Base-by-base conservation (phyloP, 2,797 vertebrate genomes). In the Acrocephalus scirpaceus region DNA sequence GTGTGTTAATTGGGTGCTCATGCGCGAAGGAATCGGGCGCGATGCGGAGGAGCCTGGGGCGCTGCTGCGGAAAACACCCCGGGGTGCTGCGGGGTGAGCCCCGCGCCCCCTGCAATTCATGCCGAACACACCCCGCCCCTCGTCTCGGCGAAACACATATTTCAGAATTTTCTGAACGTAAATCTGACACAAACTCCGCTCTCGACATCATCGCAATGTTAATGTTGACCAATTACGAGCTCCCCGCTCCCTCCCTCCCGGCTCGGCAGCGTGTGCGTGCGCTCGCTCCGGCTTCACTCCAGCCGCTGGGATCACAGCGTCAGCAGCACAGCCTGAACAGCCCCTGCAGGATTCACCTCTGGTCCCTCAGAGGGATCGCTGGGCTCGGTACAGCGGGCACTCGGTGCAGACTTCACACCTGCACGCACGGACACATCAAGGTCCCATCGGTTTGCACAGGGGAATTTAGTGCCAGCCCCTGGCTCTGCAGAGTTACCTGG, bases 291-390 rank as follows among this genome's bases (percentile, higher is more conserved):
- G 11, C 70, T 36, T 13, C 27, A 1, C 22, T 36, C 26, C 67
- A 21, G 17, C 38, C 36, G 42, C 32, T 1, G 32, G 32, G 9
- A 42, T 9, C 56, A 8, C 56, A 18, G 73, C 15, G 17, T 5
- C 45, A 56, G 65, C 76, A 62, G 1, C 87, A 3, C 17, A 5
- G 32, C 1, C 36, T 0, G 1, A 42, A 21, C 48, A 40, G 54
- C n/a, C 44, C 66, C 45, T 0, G 2, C 61, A 38, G 29, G 19
- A 61, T 26, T 11, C 47, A 10, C 34, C 77, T n/a, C 29, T 7
- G 2, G 20, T 27, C 54, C 48, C 19, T 3, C 40, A 1, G 48
- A 60, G 48, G 2, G 0, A 7, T 14, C 62, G 0, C n/a, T 0
- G 36, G 34, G 65, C 76, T 70, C 47, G 2, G 17, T 1, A 14